Base-by-base conservation (phyloP, 2,888 invertebrate genomes). In the Lordiphosa andalusiaca region DNA sequence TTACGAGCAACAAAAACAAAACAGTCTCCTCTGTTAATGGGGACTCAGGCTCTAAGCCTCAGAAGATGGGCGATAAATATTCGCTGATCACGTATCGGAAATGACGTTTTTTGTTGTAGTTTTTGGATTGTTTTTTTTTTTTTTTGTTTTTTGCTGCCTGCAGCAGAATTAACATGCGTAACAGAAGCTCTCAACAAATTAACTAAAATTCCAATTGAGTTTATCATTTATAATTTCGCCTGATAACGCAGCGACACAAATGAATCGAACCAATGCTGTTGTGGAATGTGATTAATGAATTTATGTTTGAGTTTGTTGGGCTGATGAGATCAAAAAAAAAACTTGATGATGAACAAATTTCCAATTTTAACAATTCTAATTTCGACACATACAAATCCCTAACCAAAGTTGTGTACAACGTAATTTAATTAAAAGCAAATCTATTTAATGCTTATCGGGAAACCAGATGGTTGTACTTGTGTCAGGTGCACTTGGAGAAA, bases 31-130 rank as follows among this genome's bases (percentile, higher is more conserved):
- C 64, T 53, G 57, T 65, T 66, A 57, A 65, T 65, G 53, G 46
- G 37, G 35, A 54, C 55, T 40, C n/a, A n/a, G n/a, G n/a, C 37
- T 4, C 5, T 38, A 13, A 36, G 35, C 12, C 16, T 5, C 61
- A 69, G 84, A 84, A 84, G 69, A 46, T 74, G 66, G 67, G 69
- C 81, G 84, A 81, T 81, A 81, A 81, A 82, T 81, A 78, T 78
- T 73, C 84, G 75, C 75, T 70, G 81, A 81, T 81, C 82, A 81
- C 80, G 81, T 84, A 77, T 77, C 77, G 63, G 62, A 57, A 67
- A 55, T 52, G 57, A 69, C 47, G 64, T 78, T 57, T 41, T 10
- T 3, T 42, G 1, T 6, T 53, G 19, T 16, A 7, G 9, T 13
- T 12, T 33, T n/a, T n/a, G n/a, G n/a, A n/a, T n/a, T 21, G 0